A percentile compares a stretch with the other conserved stretches of the same genome.
Evolutionary conservation across 2,113 vertebrate genomes (phyloP).

Genomic region (Odontophorus gujanensis): DNA sequence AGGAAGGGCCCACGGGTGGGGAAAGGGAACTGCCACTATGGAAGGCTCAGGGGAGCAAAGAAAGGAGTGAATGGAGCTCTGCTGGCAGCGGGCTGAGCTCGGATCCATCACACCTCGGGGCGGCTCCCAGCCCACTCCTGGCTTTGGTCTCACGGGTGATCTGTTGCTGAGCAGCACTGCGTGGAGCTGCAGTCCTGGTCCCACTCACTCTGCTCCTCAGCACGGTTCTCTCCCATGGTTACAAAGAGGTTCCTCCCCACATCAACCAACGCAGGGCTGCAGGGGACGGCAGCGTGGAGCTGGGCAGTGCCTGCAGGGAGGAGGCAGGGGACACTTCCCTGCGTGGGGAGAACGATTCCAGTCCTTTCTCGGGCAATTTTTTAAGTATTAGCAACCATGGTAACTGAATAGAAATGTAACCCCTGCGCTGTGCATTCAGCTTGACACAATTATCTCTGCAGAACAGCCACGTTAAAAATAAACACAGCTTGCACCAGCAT

Average conservation of each 20-base stretch:
- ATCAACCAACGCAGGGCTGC: not conserved
- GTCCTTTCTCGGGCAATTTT: conserved; percentile 67
- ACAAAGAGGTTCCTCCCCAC: not conserved
- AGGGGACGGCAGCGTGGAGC: not conserved
- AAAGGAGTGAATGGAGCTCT: not conserved
- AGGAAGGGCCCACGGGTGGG: not conserved
- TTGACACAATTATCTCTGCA: conserved; percentile 51
- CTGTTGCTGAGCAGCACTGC: rapidly evolving
- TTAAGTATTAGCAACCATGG: conserved; percentile 73
- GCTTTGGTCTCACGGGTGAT: not conserved
- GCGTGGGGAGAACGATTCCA: conserved; percentile 62
- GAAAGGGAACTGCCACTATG: not conserved
- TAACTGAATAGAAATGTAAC: conserved; percentile 61
- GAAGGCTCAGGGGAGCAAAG: not conserved
- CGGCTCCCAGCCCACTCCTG: not conserved
- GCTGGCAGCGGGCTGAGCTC: not conserved
- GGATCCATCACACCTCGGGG: not conserved
- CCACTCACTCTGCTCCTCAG: not conserved
- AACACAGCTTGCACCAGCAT: conserved; percentile 22
- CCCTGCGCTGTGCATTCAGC: conserved; percentile 21
- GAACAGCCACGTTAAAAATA: conserved; percentile 44
- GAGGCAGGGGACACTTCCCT: conserved; percentile 58
- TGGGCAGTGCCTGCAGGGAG: conserved; percentile 49
- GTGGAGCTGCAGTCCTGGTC: not conserved
- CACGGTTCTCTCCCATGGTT: not conserved